Evolutionary conservation across 2,113 vertebrate genomes (phyloP).

Genomic region (Poicephalus meyeri): DNA sequence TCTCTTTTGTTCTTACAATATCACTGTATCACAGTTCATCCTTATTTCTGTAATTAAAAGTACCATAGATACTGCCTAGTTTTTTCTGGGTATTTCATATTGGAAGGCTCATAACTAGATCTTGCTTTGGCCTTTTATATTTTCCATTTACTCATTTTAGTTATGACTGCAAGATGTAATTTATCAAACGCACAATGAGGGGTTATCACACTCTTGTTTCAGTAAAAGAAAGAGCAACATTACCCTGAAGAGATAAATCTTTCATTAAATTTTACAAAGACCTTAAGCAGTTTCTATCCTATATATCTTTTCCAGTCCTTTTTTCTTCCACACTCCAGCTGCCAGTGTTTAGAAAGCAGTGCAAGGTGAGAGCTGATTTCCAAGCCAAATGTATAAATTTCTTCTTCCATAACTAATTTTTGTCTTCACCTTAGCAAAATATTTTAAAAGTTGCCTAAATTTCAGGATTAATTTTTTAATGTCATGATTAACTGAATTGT

Average conservation of each 20-base stretch:
- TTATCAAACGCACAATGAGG: constrained; percentile 73
- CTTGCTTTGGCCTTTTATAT: constrained; percentile 40
- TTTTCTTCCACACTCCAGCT: constrained; percentile 13
- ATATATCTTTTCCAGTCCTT: constrained; percentile 64
- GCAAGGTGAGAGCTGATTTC: background rate
- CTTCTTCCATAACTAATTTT: background rate
- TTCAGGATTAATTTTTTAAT: background rate
- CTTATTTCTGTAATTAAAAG: constrained; percentile 4
- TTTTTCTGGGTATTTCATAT: background rate
- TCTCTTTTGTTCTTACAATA: background rate
- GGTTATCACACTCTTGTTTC: constrained; percentile 75
- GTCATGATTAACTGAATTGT: background rate
- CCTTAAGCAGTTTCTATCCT: constrained; percentile 59
- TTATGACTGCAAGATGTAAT: constrained; percentile 59
- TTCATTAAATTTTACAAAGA: constrained; percentile 76
- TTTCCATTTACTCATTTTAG: constrained; percentile 49
- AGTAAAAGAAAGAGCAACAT: constrained; percentile 67
- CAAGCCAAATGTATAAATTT: background rate
- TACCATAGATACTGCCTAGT: background rate
- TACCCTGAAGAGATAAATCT: constrained; percentile 76
- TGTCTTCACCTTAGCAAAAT: constrained; percentile 7
- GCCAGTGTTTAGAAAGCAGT: constrained; percentile 44
- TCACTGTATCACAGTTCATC: background rate
- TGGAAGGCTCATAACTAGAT: background rate
- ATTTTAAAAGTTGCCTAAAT: background rate